Evolutionary conservation across 1,140 invertebrate species (phyloP).

Genomic region (Mya arenaria): DNA sequence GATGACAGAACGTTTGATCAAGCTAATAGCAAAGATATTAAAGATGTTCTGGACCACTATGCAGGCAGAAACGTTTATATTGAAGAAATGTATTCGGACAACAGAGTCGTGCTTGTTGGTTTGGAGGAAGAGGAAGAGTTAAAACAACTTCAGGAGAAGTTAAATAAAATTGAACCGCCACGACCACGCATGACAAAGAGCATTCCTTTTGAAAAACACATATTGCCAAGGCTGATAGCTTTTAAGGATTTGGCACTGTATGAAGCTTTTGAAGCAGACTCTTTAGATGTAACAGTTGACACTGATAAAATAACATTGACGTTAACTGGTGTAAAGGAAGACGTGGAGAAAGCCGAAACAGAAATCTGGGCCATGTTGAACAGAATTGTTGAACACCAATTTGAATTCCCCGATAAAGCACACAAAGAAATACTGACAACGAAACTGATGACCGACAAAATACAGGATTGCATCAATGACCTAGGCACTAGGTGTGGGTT

Average conservation of each 20-base stretch:
- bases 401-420: neutral
- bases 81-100: neutral
- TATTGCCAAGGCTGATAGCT: neutral
- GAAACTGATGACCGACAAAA: neutral
- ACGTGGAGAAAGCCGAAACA: neutral
- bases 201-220: neutral
- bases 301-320: neutral
- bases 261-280: neutral
- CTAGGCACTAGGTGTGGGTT: slow-evolving; percentile 1
- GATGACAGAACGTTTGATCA: neutral
- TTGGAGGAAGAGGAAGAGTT: neutral
- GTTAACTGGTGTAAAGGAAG: neutral
- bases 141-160: neutral
- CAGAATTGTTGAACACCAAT: neutral
- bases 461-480: neutral
- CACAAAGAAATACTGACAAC: neutral
- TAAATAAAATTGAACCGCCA: slow-evolving; percentile 4
- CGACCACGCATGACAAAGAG: neutral
- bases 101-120: neutral
- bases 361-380: neutral
- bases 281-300: neutral
- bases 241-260: neutral
- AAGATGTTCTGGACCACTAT: neutral
- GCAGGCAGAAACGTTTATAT: neutral
- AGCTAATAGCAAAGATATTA: neutral